Conservation (phyloP, 1,140 invertebrate genomes). For the Centruroides vittatus region DNA sequence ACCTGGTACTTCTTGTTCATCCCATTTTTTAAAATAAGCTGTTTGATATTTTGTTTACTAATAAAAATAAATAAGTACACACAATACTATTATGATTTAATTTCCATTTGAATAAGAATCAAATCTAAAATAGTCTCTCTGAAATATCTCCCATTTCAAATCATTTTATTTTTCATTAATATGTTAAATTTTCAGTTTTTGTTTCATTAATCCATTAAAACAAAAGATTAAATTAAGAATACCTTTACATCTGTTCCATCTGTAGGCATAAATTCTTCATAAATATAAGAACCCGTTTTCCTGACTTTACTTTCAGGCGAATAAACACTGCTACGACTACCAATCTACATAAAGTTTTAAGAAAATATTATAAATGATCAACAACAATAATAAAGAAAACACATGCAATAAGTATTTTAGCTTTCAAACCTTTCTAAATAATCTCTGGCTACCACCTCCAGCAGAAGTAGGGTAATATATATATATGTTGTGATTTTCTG, state of each 20-base stretch:
- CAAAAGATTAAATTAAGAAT: too few species aligned
- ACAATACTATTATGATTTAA: too few species aligned
- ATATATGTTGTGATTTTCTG: slow-evolving; percentile 99
- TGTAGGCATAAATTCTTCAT: slow-evolving; percentile 99
- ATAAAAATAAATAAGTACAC: too few species aligned
- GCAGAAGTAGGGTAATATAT: slow-evolving; percentile 99
- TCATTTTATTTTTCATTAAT: too few species aligned
- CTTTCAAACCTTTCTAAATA: slow-evolving; percentile 76
- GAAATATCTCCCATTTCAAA: too few species aligned
- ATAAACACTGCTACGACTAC: slow-evolving; percentile 94
- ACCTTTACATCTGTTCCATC: slow-evolving; percentile 90
- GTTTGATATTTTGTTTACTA: too few species aligned
- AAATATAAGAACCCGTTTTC: slow-evolving; percentile 96
- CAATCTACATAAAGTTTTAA: slow-evolving; percentile 51
- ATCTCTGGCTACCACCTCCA: slow-evolving; percentile 85
- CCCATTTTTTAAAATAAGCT: too few species aligned
- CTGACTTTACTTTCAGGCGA: slow-evolving; percentile 89
- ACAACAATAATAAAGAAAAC: slow-evolving; percentile 7
- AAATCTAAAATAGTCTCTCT: too few species aligned
- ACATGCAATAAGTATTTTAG: slow-evolving; percentile 3
- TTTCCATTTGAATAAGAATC: too few species aligned
- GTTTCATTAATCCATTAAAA: too few species aligned
- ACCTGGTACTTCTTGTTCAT: too few species aligned
- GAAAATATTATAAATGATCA: slow-evolving; percentile 5
- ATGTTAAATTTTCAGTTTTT: too few species aligned